These are phyloP conservation scores for Centropristis striata DNA, from an alignment of 2,113 vertebrate species.

Conservation along the genomic window DNA sequence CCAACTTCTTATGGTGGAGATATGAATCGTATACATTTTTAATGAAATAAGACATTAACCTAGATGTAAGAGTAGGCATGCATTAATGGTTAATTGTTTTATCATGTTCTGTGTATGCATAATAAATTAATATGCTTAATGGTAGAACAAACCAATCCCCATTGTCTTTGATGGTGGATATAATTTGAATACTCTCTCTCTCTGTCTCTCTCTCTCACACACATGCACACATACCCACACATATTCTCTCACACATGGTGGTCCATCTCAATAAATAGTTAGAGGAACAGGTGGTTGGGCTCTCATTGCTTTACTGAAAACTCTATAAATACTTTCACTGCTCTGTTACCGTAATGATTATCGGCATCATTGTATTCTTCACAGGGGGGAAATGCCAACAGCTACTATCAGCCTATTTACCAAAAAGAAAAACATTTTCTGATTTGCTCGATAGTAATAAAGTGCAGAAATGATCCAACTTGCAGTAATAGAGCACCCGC, in stretches of 20 bases:
- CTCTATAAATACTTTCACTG: slow-evolving; percentile 41
- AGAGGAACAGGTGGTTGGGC: slow-evolving; percentile 50
- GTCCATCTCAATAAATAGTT: slow-evolving; percentile 42
- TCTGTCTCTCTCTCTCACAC: not conserved
- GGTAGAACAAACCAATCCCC: not conserved
- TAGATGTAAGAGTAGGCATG: not conserved
- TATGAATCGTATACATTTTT: not conserved
- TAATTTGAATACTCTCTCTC: not conserved
- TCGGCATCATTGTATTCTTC: not conserved
- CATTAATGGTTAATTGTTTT: not conserved
- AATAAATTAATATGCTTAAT: not conserved
- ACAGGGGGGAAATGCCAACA: not conserved
- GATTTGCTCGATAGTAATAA: slow-evolving; percentile 1
- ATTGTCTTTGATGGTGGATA: not conserved
- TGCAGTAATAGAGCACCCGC: not conserved
- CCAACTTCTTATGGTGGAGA: not conserved
- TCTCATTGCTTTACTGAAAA: slow-evolving; percentile 34
- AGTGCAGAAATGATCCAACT: slow-evolving; percentile 7
- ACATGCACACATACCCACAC: slow-evolving; percentile 5
- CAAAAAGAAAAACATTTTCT: not conserved
- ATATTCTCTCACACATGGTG: slow-evolving; percentile 3
- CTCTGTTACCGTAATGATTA: slow-evolving; percentile 10
- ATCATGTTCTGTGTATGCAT: not conserved
- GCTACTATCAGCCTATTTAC: not conserved
- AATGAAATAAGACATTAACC: not conserved